Conservation (phyloP, 2,888 invertebrate genomes). For the Drosophila prolongata region DNA sequence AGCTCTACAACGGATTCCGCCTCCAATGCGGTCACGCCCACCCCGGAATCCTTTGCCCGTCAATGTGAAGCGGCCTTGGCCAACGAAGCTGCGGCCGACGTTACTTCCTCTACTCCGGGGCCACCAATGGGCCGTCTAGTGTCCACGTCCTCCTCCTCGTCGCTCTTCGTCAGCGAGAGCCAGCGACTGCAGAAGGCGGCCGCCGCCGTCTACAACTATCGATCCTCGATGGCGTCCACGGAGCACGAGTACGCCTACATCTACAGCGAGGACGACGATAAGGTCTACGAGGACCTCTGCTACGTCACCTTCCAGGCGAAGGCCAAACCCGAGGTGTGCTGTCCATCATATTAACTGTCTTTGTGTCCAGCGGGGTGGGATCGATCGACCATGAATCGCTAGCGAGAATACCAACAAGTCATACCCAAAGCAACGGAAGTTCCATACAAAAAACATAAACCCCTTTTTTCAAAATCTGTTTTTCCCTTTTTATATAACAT, state of each 20-base stretch:
- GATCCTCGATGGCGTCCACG: constrained; percentile 71
- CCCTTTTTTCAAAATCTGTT: too few relatives aligned
- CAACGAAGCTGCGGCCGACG: constrained; percentile 5
- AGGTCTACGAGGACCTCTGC: constrained; percentile 95
- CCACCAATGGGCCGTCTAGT: constrained; percentile 17
- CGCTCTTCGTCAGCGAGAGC: constrained; percentile 64
- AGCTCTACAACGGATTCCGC: neutral
- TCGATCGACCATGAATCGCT: neutral
- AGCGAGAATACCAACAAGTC: neutral
- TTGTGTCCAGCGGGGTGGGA: constrained; percentile 28
- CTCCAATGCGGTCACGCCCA: constrained; percentile 53
- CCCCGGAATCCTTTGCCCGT: constrained; percentile 44
- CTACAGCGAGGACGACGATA: constrained; percentile 87
- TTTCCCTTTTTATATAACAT: neutral
- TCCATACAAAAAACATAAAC: neutral
- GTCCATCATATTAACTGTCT: constrained; percentile 33
- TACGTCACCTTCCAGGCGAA: constrained; percentile 91
- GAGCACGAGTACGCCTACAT: constrained; percentile 82
- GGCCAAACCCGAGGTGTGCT: constrained; percentile 87
- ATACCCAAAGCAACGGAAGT: neutral
- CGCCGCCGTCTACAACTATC: constrained; percentile 82
- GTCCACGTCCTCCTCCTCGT: constrained; percentile 43
- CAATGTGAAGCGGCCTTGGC: neutral
- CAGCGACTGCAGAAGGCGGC: constrained; percentile 81
- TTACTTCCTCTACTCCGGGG: constrained; percentile 42